Evolutionary conservation across 2,888 invertebrate species (phyloP).

Genomic region (Troides oblongomaculatus): DNA sequence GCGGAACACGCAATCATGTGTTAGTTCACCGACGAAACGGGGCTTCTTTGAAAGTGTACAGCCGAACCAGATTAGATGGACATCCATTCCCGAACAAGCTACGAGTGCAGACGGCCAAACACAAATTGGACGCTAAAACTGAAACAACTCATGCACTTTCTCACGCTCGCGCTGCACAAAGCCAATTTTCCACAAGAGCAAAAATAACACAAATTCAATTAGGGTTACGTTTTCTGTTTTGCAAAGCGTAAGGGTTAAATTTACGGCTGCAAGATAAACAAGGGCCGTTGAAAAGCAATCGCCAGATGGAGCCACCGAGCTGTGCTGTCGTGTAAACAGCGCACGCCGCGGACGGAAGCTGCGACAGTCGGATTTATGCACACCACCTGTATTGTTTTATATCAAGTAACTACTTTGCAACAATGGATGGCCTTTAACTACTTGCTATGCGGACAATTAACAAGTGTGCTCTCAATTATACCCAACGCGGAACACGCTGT

Average conservation of each 20-base stretch:
- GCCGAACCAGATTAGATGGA: constrained; percentile 43
- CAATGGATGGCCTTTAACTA: constrained; percentile 19
- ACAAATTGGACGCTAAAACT: constrained; percentile 50
- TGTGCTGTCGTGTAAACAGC: constrained; percentile 41
- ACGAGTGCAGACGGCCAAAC: constrained; percentile 48
- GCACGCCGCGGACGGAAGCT: constrained; percentile 31
- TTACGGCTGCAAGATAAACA: constrained; percentile 63
- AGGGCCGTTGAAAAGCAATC: constrained; percentile 55
- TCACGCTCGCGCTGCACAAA: constrained; percentile 68
- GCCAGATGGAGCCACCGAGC: constrained; percentile 52
- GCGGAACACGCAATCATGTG: constrained; percentile 35
- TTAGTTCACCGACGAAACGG: constrained; percentile 34
- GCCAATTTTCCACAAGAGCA: constrained; percentile 70
- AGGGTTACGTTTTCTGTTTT: constrained; percentile 65
- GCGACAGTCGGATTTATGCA: constrained; percentile 28
- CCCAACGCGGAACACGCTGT: neutral
- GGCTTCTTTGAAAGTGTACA: constrained; percentile 34
- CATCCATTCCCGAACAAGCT: constrained; percentile 48
- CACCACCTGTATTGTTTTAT: constrained; percentile 31
- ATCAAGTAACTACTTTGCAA: constrained; percentile 14
- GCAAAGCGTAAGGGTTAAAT: constrained; percentile 59
- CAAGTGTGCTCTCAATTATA: neutral
- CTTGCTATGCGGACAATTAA: constrained; percentile 13
- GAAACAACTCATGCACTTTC: constrained; percentile 59
- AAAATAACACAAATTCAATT: constrained; percentile 77